Evolutionary conservation across 2,888 invertebrate species (phyloP).

Genomic region (Drosophila ochracea): DNA sequence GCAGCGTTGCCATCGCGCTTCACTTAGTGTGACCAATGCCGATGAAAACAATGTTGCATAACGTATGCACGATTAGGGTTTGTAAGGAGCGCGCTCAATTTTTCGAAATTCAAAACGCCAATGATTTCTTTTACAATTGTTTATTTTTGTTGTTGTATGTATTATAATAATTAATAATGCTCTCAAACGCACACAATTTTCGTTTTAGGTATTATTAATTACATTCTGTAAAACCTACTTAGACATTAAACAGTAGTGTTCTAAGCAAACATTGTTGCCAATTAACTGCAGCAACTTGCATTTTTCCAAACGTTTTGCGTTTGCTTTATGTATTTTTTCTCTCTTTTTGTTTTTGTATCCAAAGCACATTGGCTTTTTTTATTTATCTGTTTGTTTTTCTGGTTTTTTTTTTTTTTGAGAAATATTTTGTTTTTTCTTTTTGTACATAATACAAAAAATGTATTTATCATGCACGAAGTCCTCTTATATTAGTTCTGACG

Average conservation of each 20-base stretch:
- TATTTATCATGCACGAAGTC: conserved; percentile 57
- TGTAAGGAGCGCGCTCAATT: conserved; percentile 11
- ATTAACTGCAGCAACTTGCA: conserved; percentile 58
- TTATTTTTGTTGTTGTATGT: conserved; percentile 49
- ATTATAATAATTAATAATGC: conserved; percentile 62
- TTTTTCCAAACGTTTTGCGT: conserved; percentile 51
- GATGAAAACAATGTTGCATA: conserved; percentile 4
- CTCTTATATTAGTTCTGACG: conserved; percentile 54
- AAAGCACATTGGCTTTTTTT: conserved; percentile 43
- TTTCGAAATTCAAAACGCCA: conserved; percentile 5
- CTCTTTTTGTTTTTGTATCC: conserved; percentile 28
- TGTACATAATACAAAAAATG: conserved; percentile 76
- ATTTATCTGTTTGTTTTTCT: conserved; percentile 13
- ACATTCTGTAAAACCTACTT: conserved; percentile 77
- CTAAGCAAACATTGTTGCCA: conserved; percentile 58
- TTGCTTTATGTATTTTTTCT: conserved; percentile 34
- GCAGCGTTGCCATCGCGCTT: conserved; percentile 40
- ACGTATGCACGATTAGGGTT: neutral
- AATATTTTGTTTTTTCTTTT: conserved; percentile 53
- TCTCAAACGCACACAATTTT: conserved; percentile 53
- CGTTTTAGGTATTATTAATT: conserved; percentile 64
- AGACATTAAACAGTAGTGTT: conserved; percentile 68
- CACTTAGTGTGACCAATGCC: conserved; percentile 24
- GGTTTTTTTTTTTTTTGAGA: conserved; percentile 27
- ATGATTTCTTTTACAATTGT: conserved; percentile 56